Base-by-base conservation (phyloP, 2,113 vertebrate genomes). In the Osmerus eperlanus region DNA sequence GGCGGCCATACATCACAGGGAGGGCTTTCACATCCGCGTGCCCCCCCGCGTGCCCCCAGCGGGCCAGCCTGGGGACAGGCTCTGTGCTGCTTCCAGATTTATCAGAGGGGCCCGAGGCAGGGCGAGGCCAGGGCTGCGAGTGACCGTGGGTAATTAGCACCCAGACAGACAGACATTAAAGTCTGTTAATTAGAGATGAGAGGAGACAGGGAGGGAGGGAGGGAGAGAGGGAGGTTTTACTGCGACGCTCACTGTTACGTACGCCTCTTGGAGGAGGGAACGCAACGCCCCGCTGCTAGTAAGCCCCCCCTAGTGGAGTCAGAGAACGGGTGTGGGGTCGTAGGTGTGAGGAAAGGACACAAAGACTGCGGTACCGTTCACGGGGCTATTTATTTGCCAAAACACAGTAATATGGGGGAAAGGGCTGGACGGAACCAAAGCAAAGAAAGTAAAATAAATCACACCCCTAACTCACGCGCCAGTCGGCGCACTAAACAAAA, bases 151-250 rank as follows among this genome's bases (percentile, higher is more conserved):
- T 78, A 80, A 82, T 80, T 85, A 84, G 75, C 65, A 68, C 74
- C 81, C 60, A 72, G 54, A 66, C 75, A 65, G 55, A 60, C 28
- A 77, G 60, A 75, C 52, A 72, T 69, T 74, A 70, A 70, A 63
- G 23, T 41, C 70, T 61, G 68, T 85, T 87, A 86, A 86, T 85
- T 84, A 83, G 70, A 84, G 74, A 64, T 62, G 51, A 75, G 68
- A 58, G 77, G 23, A 60, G 54, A 23, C 58, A 75, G 12, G 36
- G 5, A 8, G n/a, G 29, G 28, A 64, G 21, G 21, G 21, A 21
- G 21, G 21, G 21, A 21, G 21, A 21, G 9, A 63, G 55, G 56
- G 2, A 0, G 7, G 2, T 23, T 28, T 68, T 19, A 67, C 55
- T 3, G n/a, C 28, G 63, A 18, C 56, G 51, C 36, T 21, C 21